Evolutionary conservation across 2,888 invertebrate species (phyloP).

Genomic region (Erebia ligea): DNA sequence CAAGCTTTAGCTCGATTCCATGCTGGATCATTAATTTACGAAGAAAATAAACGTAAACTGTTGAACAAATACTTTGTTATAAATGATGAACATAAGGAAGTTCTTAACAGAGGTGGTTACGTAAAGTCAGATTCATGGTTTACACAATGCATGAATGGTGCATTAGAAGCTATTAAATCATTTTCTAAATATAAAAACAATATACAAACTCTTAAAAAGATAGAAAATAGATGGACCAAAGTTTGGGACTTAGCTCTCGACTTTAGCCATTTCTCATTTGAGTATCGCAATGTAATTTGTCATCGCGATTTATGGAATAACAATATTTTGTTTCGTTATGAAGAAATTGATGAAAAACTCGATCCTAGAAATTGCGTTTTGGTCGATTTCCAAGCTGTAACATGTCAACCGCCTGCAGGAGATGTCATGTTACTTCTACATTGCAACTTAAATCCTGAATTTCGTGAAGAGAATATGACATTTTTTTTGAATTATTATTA

Average conservation of each 20-base stretch:
- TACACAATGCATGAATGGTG: conserved; percentile 64
- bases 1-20: conserved; percentile 77
- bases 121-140: conserved; percentile 59
- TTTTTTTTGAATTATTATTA: conserved; percentile 83
- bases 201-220: conserved; percentile 45
- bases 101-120: conserved; percentile 60
- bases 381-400: conserved; percentile 87
- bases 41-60: conserved; percentile 66
- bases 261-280: conserved; percentile 55
- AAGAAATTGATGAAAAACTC: conserved; percentile 46
- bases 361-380: conserved; percentile 83
- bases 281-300: conserved; percentile 78
- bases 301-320: conserved; percentile 87
- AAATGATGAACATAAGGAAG: conserved; percentile 56
- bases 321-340: conserved; percentile 83
- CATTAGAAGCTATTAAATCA: conserved; percentile 59
- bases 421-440: conserved; percentile 84
- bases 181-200: conserved; percentile 61
- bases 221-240: conserved; percentile 59
- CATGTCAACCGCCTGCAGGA: conserved; percentile 86
- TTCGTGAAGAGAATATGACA: conserved; percentile 75
- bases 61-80: conserved; percentile 53
- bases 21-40: conserved; percentile 78
- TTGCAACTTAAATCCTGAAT: conserved; percentile 75
- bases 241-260: conserved; percentile 61